These are phyloP conservation scores for Myopa testacea DNA, from an alignment of 2,888 invertebrate genomes.

Conservation along the genomic window DNA sequence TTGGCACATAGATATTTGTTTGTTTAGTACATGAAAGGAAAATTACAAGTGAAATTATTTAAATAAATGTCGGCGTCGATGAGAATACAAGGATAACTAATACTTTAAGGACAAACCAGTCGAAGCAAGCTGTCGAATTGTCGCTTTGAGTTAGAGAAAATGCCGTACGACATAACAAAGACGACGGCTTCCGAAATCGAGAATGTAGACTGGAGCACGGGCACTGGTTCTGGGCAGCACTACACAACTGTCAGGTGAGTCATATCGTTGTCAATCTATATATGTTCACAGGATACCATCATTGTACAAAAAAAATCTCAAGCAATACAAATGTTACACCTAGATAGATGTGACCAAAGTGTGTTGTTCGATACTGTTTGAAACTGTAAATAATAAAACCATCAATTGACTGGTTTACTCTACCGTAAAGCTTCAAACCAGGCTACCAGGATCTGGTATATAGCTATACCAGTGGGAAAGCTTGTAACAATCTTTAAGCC, in stretches of 20 bases:
- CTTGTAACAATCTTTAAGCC: too few species aligned
- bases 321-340: too few species aligned
- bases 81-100: neutral
- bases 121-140: neutral
- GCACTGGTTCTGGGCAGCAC: slow-evolving; percentile 65
- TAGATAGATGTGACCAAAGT: too few species aligned
- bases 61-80: slow-evolving; percentile 13
- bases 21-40: neutral
- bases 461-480: too few species aligned
- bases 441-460: too few species aligned
- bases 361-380: too few species aligned
- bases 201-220: slow-evolving; percentile 74
- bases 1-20: neutral
- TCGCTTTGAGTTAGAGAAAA: slow-evolving; percentile 54
- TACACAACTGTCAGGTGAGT: slow-evolving; percentile 67
- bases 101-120: neutral
- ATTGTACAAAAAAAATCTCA: too few species aligned
- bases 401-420: too few species aligned
- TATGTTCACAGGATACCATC: too few species aligned
- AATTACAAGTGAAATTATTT: neutral
- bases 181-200: slow-evolving; percentile 77
- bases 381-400: too few species aligned
- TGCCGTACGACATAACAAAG: slow-evolving; percentile 78
- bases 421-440: too few species aligned
- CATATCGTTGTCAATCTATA: neutral